These are phyloP conservation scores for Aramus guarauna DNA, from an alignment of 2,113 vertebrate genomes.

Conservation along the genomic window DNA sequence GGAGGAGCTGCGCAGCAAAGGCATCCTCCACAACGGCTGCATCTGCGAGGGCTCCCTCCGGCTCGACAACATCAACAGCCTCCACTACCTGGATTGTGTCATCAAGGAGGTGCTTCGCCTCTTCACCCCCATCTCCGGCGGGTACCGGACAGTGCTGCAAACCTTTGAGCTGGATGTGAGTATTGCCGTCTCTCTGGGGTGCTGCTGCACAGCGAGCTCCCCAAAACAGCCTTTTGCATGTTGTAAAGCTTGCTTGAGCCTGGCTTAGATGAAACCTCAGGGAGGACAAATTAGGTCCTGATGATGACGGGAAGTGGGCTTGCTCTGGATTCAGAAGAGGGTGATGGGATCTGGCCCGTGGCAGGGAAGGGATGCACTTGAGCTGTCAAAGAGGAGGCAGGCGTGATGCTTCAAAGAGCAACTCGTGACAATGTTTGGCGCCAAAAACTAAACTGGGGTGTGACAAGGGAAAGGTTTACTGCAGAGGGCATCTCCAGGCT, in stretches of 20 bases:
- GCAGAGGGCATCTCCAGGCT: conserved; percentile 31
- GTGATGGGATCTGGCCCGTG: neutral
- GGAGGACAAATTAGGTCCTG: neutral
- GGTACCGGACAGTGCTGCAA: conserved; percentile 93
- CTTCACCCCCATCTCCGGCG: conserved; percentile 91
- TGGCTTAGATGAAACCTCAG: neutral
- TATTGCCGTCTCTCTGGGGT: neutral
- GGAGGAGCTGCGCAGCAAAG: conserved; percentile 86
- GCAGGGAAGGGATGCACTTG: neutral
- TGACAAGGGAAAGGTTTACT: conserved; percentile 35
- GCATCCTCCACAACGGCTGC: conserved; percentile 90
- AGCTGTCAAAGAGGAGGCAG: neutral
- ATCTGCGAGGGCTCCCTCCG: conserved; percentile 86
- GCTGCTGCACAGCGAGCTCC: accelerated
- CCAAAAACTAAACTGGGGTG: neutral
- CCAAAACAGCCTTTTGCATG: neutral
- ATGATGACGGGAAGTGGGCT: neutral
- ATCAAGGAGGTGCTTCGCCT: conserved; percentile 97
- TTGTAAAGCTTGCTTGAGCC: neutral
- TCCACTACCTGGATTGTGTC: conserved; percentile 95
- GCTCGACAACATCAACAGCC: conserved; percentile 83
- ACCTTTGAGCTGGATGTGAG: conserved; percentile 97
- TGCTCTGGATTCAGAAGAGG: neutral
- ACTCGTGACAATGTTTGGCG: neutral
- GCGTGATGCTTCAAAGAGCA: neutral